Evolutionary conservation across 2,888 invertebrate species (phyloP), one percentile per base, ranked within the genome.

Genomic region (Mythimna ferrago): DNA sequence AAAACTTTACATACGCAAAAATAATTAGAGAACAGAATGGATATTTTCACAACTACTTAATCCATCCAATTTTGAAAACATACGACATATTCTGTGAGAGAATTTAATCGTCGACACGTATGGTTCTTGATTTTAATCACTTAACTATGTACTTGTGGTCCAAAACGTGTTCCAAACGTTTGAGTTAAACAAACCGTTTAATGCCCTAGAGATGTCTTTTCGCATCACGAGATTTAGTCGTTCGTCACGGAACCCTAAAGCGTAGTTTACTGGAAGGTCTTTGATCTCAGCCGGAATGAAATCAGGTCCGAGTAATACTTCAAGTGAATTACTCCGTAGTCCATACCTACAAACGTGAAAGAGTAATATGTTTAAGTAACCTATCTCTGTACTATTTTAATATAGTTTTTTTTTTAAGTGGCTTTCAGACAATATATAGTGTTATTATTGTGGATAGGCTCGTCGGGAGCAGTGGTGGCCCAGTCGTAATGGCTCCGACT

Each of bases 261-360:
- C 11, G 21, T 73, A 67, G 51, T 58, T 68, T 41, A 53, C n/a
- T 41, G 41, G 16, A 44, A 73, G 11, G 14, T 63, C 14, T 66
- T 77, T 73, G 80, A 63, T 73, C 62, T 48, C 79, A 32, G 44
- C 44, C 5, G 19, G 44, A 56, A 65, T 72, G 5, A 35, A 60
- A 66, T 63, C 67, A 63, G 60, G 54, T 65, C 41, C 58, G 16
- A 54, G 51, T 69, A 58, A 60, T 58, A 62, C 51, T 38, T 41
- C 38, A 54, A 64, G 48, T 78, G 48, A 71, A 73, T 73, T 78
- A 68, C 51, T 19, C 9, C 14, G 26, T 78, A 68, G 51, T 32
- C 14, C 19, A 16, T 16, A 60, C 38, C 35, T 60, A 58, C 19
- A 16, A 70, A 70, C 16, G 16, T 38, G 26, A 14, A 77, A 54